Evolutionary conservation across 2,797 vertebrate genomes (phyloP).

Genomic region (Balearica regulorum): DNA sequence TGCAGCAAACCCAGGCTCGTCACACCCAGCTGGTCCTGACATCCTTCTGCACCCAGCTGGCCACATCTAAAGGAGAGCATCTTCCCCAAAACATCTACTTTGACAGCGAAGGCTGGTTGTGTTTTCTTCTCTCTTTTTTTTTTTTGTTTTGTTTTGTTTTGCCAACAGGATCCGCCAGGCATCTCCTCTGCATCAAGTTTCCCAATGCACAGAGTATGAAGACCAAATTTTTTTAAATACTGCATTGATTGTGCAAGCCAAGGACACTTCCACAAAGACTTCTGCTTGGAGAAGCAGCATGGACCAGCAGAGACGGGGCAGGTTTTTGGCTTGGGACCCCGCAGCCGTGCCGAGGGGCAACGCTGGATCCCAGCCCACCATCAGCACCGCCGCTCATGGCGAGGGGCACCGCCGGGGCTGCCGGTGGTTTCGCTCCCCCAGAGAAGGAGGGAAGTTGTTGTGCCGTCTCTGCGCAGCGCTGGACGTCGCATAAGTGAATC

Average conservation of each 20-base stretch:
- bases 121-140: background rate
- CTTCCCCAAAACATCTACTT: background rate
- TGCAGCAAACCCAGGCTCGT: accelerated
- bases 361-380: background rate
- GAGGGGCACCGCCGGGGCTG: background rate
- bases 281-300: background rate
- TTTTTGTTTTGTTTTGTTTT: background rate
- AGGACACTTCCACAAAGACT: background rate
- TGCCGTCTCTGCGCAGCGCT: background rate
- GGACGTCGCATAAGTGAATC: accelerated
- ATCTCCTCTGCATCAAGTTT: background rate
- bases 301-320: accelerated
- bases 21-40: accelerated
- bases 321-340: background rate
- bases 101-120: no score
- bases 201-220: accelerated
- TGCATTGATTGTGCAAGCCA: background rate
- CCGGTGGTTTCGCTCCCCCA: accelerated
- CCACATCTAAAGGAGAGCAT: background rate
- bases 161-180: background rate
- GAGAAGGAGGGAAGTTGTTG: no score
- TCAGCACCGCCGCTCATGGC: accelerated
- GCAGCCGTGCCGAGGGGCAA: accelerated
- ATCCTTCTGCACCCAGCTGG: background rate
- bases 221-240: background rate